A percentile compares a stretch with the other conserved stretches of the same genome.
These are phyloP conservation scores for Ciconia stormi DNA, from an alignment of 2,113 vertebrate species.

Conservation along the genomic window DNA sequence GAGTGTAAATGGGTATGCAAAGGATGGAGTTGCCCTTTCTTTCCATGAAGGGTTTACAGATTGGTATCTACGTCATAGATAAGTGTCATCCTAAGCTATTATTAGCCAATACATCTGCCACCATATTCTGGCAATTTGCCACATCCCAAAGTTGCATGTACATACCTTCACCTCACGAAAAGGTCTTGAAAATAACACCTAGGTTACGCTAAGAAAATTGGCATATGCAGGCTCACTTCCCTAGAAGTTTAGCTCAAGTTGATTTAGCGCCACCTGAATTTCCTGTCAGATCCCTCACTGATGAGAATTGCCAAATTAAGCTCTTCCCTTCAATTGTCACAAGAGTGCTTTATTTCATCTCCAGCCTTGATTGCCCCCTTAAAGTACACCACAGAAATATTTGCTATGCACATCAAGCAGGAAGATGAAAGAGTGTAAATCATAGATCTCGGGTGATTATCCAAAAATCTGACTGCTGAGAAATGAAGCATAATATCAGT, in stretches of 20 bases:
- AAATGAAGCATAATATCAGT: slow-evolving; percentile 31
- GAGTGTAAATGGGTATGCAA: not conserved
- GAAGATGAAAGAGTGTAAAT: slow-evolving; percentile 16
- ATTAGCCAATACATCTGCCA: not conserved
- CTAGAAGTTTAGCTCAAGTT: not conserved
- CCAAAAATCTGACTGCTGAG: slow-evolving; percentile 44
- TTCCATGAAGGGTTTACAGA: not conserved
- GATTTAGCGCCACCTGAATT: slow-evolving; percentile 29
- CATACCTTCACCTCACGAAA: not conserved
- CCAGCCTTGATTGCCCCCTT: slow-evolving; percentile 50
- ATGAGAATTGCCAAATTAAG: slow-evolving; percentile 42
- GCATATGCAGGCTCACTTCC: not conserved
- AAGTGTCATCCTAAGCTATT: not conserved
- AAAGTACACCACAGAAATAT: slow-evolving; percentile 37
- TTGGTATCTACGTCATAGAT: accelerated
- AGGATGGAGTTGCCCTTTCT: not conserved
- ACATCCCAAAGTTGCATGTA: too few species aligned
- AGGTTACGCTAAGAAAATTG: not conserved
- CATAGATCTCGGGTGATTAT: slow-evolving; percentile 30
- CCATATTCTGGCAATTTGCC: not conserved
- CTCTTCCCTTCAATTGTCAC: slow-evolving; percentile 27
- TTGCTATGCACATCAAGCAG: slow-evolving; percentile 27
- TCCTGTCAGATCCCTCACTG: not conserved
- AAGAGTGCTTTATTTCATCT: not conserved
- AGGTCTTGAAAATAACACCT: not conserved